phyloP scores from a whole-genome alignment of 2,797 vertebrate species.

The Dendrocincla fuliginosa region DNA sequence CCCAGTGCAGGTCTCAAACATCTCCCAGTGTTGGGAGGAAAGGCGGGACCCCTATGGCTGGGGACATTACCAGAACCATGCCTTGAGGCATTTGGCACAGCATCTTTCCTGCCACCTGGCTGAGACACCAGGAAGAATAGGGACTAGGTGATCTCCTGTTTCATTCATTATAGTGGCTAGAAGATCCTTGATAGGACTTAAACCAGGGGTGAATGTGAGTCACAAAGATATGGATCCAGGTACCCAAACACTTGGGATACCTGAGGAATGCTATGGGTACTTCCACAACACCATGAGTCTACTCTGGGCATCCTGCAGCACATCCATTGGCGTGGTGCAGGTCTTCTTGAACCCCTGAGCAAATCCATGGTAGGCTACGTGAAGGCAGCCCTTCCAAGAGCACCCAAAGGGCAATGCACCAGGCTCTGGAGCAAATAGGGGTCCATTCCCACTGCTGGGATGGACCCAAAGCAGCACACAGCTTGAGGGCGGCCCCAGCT shows the following conservation, averaged over 20 bases:
- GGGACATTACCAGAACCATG: fast-evolving
- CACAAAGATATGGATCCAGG: neutral
- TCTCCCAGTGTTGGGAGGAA: neutral
- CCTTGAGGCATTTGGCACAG: neutral
- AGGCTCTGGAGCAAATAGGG: fast-evolving
- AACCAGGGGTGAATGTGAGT: neutral
- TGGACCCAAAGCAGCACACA: neutral
- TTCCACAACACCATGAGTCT: fast-evolving
- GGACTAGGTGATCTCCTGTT: neutral
- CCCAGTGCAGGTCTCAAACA: neutral
- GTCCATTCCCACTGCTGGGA: fast-evolving
- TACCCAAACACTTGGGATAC: neutral
- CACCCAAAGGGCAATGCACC: fast-evolving
- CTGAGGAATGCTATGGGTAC: neutral
- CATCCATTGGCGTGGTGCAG: neutral
- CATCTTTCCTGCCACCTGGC: neutral
- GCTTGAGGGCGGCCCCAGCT: neutral
- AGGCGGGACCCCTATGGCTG: fast-evolving
- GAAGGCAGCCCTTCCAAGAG: neutral
- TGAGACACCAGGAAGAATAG: neutral
- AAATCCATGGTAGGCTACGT: fast-evolving
- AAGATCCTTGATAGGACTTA: neutral
- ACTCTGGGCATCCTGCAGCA: neutral
- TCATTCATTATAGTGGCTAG: neutral
- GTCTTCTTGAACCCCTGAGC: neutral